These are phyloP conservation scores for Arothron firmamentum DNA, from an alignment of 2,113 vertebrate genomes.

Conservation along the genomic window DNA sequence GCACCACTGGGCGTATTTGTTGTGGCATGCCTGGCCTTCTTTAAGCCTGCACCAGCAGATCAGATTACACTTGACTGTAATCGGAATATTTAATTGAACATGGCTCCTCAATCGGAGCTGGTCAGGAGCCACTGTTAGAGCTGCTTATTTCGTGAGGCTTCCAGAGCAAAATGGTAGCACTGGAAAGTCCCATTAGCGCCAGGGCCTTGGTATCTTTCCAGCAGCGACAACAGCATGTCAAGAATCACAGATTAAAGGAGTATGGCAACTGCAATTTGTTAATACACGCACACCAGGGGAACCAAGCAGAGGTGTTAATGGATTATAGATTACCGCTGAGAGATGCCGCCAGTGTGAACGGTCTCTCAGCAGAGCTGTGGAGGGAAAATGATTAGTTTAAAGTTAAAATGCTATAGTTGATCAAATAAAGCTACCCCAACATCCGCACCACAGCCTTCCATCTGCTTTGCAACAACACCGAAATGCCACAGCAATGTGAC, in stretches of 20 bases:
- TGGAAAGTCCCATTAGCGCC: conserved; percentile 56
- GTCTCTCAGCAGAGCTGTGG: conserved; percentile 18
- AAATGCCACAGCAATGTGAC: no score
- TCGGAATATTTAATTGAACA: conserved; percentile 8
- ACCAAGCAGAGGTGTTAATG: conserved; percentile 40
- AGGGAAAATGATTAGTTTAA: conserved; percentile 28
- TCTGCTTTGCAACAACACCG: no score
- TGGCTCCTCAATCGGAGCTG: conserved; percentile 28
- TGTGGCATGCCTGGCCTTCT: no score
- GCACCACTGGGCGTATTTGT: no score
- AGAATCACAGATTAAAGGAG: conserved; percentile 45
- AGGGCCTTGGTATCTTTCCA: conserved; percentile 55
- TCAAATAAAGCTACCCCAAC: no score
- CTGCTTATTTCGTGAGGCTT: conserved; percentile 46
- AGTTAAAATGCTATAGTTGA: conserved; percentile 6
- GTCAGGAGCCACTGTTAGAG: conserved; percentile 30
- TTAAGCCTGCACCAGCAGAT: no score
- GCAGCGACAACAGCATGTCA: conserved; percentile 34
- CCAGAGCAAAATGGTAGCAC: conserved; percentile 37
- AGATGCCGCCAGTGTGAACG: conserved; percentile 32
- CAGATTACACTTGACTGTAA: neutral
- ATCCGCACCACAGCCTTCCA: no score
- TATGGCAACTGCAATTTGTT: conserved; percentile 41
- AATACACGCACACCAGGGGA: conserved; percentile 32
- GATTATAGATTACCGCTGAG: conserved; percentile 44